These are phyloP conservation scores for Gryllus longicercus DNA, from an alignment of 2,888 invertebrate genomes.

Conservation along the genomic window DNA sequence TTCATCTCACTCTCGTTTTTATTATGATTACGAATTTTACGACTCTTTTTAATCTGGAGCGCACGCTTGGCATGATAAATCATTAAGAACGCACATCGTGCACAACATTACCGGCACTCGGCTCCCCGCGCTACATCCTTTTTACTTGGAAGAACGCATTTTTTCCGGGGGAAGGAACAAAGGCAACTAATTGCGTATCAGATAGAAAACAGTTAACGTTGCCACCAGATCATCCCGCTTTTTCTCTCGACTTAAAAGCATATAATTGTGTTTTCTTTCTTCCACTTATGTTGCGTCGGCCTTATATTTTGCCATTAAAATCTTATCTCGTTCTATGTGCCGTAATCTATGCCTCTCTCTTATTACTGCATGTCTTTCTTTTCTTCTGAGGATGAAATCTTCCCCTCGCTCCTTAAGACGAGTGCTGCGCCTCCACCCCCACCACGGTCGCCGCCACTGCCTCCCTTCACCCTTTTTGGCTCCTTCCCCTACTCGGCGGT, in stretches of 20 bases:
- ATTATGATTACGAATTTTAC: constrained; percentile 17
- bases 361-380: constrained; percentile 17
- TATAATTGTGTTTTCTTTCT: constrained; percentile 11
- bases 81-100: constrained; percentile 5
- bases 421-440: background rate
- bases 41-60: background rate
- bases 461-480: background rate
- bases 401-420: background rate
- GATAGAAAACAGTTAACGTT: constrained; percentile 4
- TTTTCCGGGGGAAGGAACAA: background rate
- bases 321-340: background rate
- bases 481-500: background rate
- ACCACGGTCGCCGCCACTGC: background rate
- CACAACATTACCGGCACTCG: constrained; percentile 6
- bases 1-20: constrained; percentile 10
- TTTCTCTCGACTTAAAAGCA: background rate
- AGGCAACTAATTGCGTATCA: background rate
- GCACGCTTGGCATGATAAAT: constrained; percentile 17
- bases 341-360: constrained; percentile 6
- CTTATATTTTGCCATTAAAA: constrained; percentile 1
- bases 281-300: background rate
- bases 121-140: background rate
- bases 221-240: background rate
- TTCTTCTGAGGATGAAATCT: constrained; percentile 3
- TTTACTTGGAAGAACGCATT: constrained; percentile 2